A percentile compares a stretch with the other conserved stretches of the same genome.
These are phyloP conservation scores for Pseudonaja textilis DNA, from an alignment of 2,113 vertebrate genomes.

Conservation along the genomic window DNA sequence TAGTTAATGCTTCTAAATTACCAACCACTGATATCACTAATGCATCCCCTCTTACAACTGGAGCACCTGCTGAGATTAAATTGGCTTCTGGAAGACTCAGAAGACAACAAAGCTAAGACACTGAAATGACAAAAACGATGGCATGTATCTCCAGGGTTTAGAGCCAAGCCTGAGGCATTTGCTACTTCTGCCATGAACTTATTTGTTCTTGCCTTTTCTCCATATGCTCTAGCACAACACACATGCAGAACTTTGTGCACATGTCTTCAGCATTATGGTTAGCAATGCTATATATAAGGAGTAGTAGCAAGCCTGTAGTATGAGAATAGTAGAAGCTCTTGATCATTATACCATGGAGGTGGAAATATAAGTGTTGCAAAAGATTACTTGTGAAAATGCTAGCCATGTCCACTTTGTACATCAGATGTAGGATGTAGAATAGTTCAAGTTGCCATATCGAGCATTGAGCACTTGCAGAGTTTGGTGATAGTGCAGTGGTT, in stretches of 20 bases:
- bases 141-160: neutral
- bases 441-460: neutral
- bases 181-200: neutral
- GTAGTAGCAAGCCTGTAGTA: neutral
- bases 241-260: neutral
- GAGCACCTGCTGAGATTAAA: neutral
- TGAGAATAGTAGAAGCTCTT: neutral
- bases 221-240: neutral
- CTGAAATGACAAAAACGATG: neutral
- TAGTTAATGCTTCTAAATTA: neutral
- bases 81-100: neutral
- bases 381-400: neutral
- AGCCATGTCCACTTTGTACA: neutral
- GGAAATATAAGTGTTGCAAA: neutral
- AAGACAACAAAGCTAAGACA: neutral
- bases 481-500: too few species aligned
- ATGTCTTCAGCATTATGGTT: neutral
- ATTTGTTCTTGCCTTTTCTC: neutral
- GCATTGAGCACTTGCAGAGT: neutral
- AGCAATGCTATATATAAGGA: neutral
- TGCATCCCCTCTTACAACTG: neutral
- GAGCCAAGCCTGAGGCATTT: neutral
- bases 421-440: neutral
- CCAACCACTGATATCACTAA: neutral
- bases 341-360: neutral